phyloP scores from a whole-genome alignment of 2,113 vertebrate species.

The Carlito syrichta region DNA sequence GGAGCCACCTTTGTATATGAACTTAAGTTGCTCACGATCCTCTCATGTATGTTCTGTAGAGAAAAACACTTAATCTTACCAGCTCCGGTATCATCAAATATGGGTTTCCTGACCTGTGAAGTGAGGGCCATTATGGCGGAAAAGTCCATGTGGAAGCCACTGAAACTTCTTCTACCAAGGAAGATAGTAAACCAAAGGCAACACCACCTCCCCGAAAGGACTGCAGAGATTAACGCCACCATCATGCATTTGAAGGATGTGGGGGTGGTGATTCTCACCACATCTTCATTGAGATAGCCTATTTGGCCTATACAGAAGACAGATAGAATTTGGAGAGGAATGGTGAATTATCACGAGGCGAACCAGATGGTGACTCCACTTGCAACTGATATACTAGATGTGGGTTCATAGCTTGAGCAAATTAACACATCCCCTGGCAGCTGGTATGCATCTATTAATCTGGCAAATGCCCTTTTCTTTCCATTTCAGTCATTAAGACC shows the following conservation, averaged over 20 bases:
- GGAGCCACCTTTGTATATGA: slow-evolving; percentile 9
- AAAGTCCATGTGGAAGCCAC: background rate
- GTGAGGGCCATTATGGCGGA: background rate
- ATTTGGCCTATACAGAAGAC: background rate
- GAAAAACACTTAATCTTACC: background rate
- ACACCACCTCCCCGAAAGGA: background rate
- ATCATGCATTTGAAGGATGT: background rate
- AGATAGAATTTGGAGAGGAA: background rate
- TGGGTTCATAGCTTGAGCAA: background rate
- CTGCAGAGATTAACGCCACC: background rate
- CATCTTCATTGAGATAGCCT: background rate
- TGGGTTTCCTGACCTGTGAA: background rate
- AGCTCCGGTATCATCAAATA: background rate
- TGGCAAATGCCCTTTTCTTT: background rate
- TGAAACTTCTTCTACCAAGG: background rate
- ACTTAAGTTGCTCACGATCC: background rate
- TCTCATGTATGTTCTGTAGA: background rate
- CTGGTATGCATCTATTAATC: background rate
- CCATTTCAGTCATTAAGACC: background rate
- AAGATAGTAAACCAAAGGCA: background rate
- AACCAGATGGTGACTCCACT: background rate
- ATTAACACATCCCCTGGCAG: background rate
- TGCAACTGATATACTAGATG: background rate
- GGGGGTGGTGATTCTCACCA: background rate
- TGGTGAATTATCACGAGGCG: background rate